These are phyloP conservation scores for Pseudochirops corinnae DNA, from an alignment of 2,797 vertebrate species.

Conservation along the genomic window DNA sequence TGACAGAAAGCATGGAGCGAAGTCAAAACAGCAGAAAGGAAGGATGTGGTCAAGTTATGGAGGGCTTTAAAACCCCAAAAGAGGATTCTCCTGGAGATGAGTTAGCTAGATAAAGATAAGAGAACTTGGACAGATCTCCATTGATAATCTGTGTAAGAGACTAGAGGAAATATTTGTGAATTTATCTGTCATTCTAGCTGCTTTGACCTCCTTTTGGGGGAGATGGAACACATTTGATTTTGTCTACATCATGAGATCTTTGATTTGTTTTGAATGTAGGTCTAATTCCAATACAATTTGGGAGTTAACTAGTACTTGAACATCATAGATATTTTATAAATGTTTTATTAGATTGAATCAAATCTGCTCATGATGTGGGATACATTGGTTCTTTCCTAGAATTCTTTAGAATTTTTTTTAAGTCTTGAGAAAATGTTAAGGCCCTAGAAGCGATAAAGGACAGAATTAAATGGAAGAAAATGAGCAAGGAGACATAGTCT, in stretches of 20 bases:
- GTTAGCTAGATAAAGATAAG: background rate
- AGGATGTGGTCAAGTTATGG: background rate
- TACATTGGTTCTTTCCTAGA: background rate
- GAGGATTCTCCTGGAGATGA: background rate
- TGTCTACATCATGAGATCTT: background rate
- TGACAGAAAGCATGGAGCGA: background rate
- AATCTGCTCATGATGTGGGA: background rate
- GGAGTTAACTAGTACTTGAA: background rate
- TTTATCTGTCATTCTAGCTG: background rate
- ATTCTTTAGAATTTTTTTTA: background rate
- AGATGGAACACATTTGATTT: background rate
- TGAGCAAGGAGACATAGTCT: background rate
- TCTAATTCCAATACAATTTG: background rate
- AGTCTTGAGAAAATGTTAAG: background rate
- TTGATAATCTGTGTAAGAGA: background rate
- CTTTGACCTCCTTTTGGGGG: background rate
- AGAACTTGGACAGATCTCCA: background rate
- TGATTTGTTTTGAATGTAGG: background rate
- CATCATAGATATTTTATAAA: background rate
- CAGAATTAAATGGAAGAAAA: background rate
- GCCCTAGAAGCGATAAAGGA: background rate
- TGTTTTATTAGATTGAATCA: background rate
- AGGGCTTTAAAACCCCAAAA: background rate
- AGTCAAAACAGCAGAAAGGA: background rate
- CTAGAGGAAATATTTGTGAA: background rate